Evolutionary conservation across 2,113 vertebrate genomes (phyloP).

Genomic region (Spea multiplicata): DNA sequence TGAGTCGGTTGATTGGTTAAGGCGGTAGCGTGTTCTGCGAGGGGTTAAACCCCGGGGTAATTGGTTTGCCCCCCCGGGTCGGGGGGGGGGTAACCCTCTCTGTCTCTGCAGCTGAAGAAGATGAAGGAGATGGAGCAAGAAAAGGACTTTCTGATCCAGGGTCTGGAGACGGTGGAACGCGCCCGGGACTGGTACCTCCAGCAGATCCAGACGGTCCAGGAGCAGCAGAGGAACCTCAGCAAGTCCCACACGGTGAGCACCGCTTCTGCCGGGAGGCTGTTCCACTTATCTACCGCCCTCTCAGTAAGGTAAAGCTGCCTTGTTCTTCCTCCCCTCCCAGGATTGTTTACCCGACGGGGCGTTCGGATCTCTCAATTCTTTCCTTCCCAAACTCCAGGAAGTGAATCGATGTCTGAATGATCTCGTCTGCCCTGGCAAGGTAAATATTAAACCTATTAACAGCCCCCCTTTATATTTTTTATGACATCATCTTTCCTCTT

Average conservation of each 20-base stretch:
- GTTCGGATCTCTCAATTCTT: constrained; percentile 64
- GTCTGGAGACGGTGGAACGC: constrained; percentile 82
- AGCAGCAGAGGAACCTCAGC: constrained; percentile 78
- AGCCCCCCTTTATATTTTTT: no score
- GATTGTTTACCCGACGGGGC: constrained; percentile 71
- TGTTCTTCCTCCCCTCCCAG: constrained; percentile 56
- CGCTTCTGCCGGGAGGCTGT: no score
- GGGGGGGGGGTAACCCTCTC: not conserved
- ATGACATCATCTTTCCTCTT: no score
- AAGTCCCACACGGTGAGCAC: constrained; percentile 48
- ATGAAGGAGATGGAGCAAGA: constrained; percentile 93
- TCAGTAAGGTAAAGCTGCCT: not conserved
- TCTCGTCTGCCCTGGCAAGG: constrained; percentile 75
- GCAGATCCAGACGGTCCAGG: constrained; percentile 83
- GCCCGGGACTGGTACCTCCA: constrained; percentile 87
- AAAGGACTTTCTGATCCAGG: constrained; percentile 85
- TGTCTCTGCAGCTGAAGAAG: constrained; percentile 76
- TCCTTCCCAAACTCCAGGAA: constrained; percentile 88
- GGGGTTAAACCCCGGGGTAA: not conserved
- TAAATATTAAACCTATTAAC: no score
- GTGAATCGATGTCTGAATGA: constrained; percentile 84
- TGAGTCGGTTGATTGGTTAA: fast-evolving
- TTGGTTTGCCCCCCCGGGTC: not conserved
- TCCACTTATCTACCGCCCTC: no score
- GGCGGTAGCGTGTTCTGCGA: fast-evolving